phyloP scores from a whole-genome alignment of 2,888 invertebrate genomes.

The Hyles lineata region DNA sequence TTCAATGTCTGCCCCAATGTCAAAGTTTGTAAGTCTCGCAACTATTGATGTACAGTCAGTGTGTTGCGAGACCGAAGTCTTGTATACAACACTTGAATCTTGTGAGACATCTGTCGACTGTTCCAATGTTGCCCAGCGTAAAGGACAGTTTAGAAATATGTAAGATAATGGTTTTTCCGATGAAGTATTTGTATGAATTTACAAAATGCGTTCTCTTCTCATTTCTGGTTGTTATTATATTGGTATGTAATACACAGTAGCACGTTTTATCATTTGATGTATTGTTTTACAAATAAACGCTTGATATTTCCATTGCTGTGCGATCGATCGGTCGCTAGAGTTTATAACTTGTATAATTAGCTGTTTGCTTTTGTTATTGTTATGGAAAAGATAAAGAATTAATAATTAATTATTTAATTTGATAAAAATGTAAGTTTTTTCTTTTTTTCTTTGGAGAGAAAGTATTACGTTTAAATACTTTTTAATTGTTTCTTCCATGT shows the following conservation, averaged over 20 bases:
- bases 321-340: constrained; percentile 8
- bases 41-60: too few species aligned
- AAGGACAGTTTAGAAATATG: too few species aligned
- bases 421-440: constrained; percentile 67
- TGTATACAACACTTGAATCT: too few species aligned
- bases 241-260: constrained; percentile 7
- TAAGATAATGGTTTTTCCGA: neutral
- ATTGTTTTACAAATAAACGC: constrained; percentile 24
- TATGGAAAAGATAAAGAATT: constrained; percentile 65
- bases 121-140: too few species aligned
- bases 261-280: constrained; percentile 23
- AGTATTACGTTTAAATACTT: constrained; percentile 74
- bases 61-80: too few species aligned
- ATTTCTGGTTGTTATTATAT: constrained; percentile 16
- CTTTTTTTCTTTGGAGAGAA: constrained; percentile 40
- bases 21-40: too few species aligned
- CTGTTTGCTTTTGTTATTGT: constrained; percentile 79
- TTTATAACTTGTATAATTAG: constrained; percentile 39
- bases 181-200: neutral
- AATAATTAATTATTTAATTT: constrained; percentile 75
- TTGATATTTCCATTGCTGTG: constrained; percentile 7
- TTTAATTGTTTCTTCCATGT: constrained; percentile 77
- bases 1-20: too few species aligned
- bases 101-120: too few species aligned
- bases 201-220: neutral